Evolutionary conservation across 2,797 vertebrate genomes (phyloP), one percentile per base, ranked within the genome.

Genomic region (Crocidura indochinensis): DNA sequence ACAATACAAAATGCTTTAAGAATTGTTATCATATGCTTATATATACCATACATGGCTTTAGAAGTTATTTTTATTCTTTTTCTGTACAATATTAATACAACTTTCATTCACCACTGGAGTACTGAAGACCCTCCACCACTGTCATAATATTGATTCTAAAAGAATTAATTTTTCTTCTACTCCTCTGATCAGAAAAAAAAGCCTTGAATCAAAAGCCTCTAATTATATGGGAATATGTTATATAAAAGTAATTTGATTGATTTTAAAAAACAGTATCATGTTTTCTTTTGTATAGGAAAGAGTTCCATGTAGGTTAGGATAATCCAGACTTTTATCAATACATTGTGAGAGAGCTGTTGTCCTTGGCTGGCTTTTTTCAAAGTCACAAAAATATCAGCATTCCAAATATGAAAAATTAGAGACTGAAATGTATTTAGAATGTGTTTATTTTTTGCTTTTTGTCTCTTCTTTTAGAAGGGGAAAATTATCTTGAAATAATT

Each of bases 281-380:
- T 82, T 69, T 31, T 14, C 4, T 53, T 8, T 80, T 2, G 2
- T 49, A 15, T 38, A 64, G 26, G 56, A 74, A 24, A n/a, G 29
- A 44, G 1, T 8, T 53, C 27, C 19, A 27, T 0, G 0, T 38
- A 44, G 15, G 26, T 64, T n/a, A 68, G 46, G 24, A 69, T 24
- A n/a, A 29, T 4, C 24, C 4, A 19, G 2, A 3, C 5, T 51
- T 56, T 11, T 24, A 9, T 19, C 12, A n/a, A 22, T 47, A 74
- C 9, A 49, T 19, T 6, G 5, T 67, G 1, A 49, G 1, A 49
- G 0, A 0, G 38, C 4, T 27, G 84, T 9, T 15, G 7, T 8
- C 10, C 29, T 0, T 0, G 2, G 27, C n/a, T 62, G 51, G 11
- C 19, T 83, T 22, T 15, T 10, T 1, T 44, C 1, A 4, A 17